These are phyloP conservation scores for Parazoanthus atlanticus DNA, from an alignment of 92 coral and sea anemone species.

Conservation along the genomic window DNA sequence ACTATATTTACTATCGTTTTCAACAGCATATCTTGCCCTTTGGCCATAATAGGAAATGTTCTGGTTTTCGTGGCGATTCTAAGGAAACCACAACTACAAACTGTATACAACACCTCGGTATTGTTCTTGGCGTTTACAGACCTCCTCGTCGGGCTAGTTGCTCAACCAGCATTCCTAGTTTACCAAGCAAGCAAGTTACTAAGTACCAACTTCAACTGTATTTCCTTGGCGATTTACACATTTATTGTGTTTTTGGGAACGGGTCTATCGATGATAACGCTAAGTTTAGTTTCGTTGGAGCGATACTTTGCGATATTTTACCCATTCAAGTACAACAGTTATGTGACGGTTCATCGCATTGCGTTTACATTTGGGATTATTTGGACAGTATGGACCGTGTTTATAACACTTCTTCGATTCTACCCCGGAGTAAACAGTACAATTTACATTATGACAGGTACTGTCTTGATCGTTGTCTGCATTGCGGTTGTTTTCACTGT, in stretches of 20 bases:
- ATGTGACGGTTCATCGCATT: conserved; percentile 43
- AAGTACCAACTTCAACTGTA: conserved; percentile 29
- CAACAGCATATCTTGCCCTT: conserved; percentile 68
- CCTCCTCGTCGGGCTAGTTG: conserved; percentile 56
- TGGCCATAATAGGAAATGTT: conserved; percentile 65
- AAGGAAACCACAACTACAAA: conserved; percentile 69
- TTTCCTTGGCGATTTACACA: conserved; percentile 41
- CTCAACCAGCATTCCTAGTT: conserved; percentile 71
- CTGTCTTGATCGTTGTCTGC: conserved; percentile 59
- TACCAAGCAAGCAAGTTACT: conserved; percentile 68
- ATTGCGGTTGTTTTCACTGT: conserved; percentile 59
- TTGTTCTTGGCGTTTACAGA: conserved; percentile 73
- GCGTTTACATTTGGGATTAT: background rate
- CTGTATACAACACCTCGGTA: conserved; percentile 76
- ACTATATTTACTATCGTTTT: conserved; percentile 69
- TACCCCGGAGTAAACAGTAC: conserved; percentile 58
- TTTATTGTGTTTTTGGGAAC: conserved; percentile 38
- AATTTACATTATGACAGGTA: conserved; percentile 56
- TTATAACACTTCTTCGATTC: conserved; percentile 62
- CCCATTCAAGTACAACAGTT: conserved; percentile 32
- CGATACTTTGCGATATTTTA: conserved; percentile 45
- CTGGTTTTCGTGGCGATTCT: conserved; percentile 74
- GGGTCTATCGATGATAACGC: conserved; percentile 42
- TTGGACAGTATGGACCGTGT: conserved; percentile 41
- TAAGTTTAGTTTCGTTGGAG: conserved; percentile 34